Evolutionary conservation across 2,797 vertebrate species (phyloP).

Genomic region (Intellagama lesueurii): DNA sequence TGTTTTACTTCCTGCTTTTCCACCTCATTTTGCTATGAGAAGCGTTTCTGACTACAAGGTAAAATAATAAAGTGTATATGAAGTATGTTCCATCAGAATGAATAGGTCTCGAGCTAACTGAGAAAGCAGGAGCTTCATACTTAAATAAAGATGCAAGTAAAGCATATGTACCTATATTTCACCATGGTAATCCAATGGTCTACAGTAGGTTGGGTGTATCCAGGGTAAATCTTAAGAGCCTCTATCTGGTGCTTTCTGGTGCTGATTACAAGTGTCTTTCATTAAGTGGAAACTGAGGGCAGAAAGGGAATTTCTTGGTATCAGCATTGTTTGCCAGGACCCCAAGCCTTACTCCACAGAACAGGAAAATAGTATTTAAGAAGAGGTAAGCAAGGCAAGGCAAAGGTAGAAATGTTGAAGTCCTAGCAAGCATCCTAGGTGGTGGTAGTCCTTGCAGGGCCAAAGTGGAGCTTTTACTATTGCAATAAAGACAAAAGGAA

Average conservation of each 20-base stretch:
- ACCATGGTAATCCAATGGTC: too few relatives aligned
- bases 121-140: too few relatives aligned
- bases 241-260: too few relatives aligned
- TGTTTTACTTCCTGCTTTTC: slow-evolving; percentile 71
- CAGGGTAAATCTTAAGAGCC: too few relatives aligned
- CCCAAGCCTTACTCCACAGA: background rate
- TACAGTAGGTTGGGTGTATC: too few relatives aligned
- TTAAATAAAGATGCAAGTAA: too few relatives aligned
- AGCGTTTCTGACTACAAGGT: slow-evolving; percentile 85
- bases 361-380: background rate
- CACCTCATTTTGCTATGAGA: slow-evolving; percentile 90
- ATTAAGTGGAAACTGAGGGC: background rate
- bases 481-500: background rate
- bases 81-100: background rate
- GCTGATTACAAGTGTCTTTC: too few relatives aligned
- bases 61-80: slow-evolving; percentile 46
- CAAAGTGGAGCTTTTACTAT: background rate
- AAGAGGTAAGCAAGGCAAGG: background rate
- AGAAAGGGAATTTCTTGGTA: background rate
- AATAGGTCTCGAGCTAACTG: background rate
- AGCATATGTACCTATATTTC: too few relatives aligned
- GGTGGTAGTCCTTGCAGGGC: background rate
- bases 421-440: background rate
- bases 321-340: background rate
- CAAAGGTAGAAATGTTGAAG: too few relatives aligned